Base-by-base conservation (phyloP, 2,797 vertebrate genomes). In the Urosaurus nigricauda region DNA sequence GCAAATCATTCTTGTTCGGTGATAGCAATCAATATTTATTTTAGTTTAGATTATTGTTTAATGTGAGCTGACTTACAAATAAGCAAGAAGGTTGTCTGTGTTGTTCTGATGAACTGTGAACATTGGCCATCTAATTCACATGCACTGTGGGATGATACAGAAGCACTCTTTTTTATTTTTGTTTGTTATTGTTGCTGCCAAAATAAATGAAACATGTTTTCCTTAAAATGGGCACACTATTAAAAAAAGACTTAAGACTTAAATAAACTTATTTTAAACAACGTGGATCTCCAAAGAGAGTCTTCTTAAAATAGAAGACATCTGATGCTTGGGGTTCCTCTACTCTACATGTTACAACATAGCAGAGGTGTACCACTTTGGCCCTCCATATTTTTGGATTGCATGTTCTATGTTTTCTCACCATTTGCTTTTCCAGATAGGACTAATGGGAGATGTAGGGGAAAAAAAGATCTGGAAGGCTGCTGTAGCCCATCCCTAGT, bases 1-100 rank as follows among this genome's bases (percentile, higher is more conserved):
- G n/a, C 29, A 37, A 6, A 80, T 90, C 90, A 88, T 93, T 93
- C 87, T 90, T 94, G 90, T 91, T 91, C 89, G 91, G 90, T 85
- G 53, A 82, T 60, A 47, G 11, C 56, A 56, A 68, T 78, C 56
- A 43, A 47, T 37, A 63, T 35, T 43, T 77, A 43, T 19, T n/a
- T 79, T 86, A 51, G 12, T 51, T 32, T 53, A 65, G 32, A 63
- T 68, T 1, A 0, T 79, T 86, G 63, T 47, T 68, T 47, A 29
- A 26, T n/a, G 63, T 47, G 37, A 47, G 26, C 16, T 16, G 32
- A n/a, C 3, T 24, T 83, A 32, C 37, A 83, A 26, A 24, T 43
- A 26, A 83, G 37, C 16, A 83, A 51, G 40, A 26, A 70, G 8
- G 26, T 47, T n/a, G 16, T 70, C 37, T 68, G 63, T 26, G 2